These are phyloP conservation scores for Drosophila lacteicornis DNA, from an alignment of 1,140 invertebrate species.

Conservation along the genomic window DNA sequence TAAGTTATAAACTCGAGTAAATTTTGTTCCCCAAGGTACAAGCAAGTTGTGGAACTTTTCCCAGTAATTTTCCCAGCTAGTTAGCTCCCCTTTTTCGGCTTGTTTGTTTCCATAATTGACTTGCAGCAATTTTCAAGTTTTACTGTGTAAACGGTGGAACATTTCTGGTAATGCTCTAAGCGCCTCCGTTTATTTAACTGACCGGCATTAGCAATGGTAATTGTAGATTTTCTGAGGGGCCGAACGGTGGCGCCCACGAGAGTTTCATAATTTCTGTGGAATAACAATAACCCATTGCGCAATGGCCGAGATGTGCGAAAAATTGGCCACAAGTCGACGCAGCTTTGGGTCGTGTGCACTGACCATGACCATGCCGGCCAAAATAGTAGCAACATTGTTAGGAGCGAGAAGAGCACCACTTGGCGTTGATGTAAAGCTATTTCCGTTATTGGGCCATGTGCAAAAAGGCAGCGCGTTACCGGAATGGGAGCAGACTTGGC, in stretches of 20 bases:
- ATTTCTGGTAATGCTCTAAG: conserved; percentile 63
- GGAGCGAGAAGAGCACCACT: conserved; percentile 31
- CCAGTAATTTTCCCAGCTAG: not conserved
- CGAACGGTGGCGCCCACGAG: conserved; percentile 26
- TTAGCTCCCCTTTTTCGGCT: not conserved
- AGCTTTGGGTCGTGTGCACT: conserved; percentile 71
- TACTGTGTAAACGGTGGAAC: conserved; percentile 38
- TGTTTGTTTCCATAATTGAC: conserved; percentile 47
- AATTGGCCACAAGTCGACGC: conserved; percentile 64
- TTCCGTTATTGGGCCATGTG: conserved; percentile 82
- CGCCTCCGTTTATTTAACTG: conserved; percentile 60
- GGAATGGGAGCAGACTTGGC: conserved; percentile 57
- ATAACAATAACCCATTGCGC: conserved; percentile 68
- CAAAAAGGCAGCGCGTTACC: conserved; percentile 54
- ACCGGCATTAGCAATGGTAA: conserved; percentile 41
- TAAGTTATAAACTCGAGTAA: too few species aligned
- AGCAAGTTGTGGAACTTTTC: too few species aligned
- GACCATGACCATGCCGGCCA: conserved; percentile 79
- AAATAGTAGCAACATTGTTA: conserved; percentile 28
- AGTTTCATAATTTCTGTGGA: conserved; percentile 71
- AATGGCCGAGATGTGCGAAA: conserved; percentile 75
- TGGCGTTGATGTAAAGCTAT: conserved; percentile 78
- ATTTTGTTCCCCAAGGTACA: too few species aligned
- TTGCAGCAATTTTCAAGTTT: conserved; percentile 35
- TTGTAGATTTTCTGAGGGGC: conserved; percentile 28